Percentiles rank a stretch among this genome's conserved stretches.
phyloP scores from a whole-genome alignment of 1,140 invertebrate species.

The Brachionus angularis region DNA sequence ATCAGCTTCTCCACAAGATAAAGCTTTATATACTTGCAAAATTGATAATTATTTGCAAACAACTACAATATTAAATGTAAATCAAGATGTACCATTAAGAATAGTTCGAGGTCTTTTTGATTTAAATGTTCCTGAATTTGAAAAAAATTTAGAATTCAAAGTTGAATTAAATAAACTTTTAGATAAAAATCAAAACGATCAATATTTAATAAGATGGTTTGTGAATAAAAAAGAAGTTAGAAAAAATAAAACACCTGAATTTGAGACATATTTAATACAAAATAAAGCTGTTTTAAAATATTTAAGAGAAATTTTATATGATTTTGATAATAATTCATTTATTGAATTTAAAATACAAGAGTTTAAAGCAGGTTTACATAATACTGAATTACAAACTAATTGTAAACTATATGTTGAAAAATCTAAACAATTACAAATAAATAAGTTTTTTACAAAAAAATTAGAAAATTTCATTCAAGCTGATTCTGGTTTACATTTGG shows the following conservation, averaged over 20 bases:
- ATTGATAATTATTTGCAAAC: conserved; percentile 14
- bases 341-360: conserved; percentile 35
- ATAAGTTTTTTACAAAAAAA: conserved; percentile 33
- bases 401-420: neutral
- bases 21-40: neutral
- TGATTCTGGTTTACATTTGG: conserved; percentile 15
- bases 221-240: neutral
- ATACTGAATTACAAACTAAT: neutral
- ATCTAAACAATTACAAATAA: neutral
- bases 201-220: conserved; percentile 4
- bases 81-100: neutral
- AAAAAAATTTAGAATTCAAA: neutral
- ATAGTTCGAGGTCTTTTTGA: conserved; percentile 17
- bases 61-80: neutral
- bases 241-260: neutral
- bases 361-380: neutral
- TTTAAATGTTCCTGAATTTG: neutral
- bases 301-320: neutral
- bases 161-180: conserved; percentile 15
- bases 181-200: neutral
- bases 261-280: neutral
- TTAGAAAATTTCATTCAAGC: neutral
- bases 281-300: neutral
- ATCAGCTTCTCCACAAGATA: neutral
- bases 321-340: neutral